These are phyloP conservation scores for Branchipolynoe longqiensis DNA, from an alignment of 2,888 invertebrate genomes.

Conservation along the genomic window DNA sequence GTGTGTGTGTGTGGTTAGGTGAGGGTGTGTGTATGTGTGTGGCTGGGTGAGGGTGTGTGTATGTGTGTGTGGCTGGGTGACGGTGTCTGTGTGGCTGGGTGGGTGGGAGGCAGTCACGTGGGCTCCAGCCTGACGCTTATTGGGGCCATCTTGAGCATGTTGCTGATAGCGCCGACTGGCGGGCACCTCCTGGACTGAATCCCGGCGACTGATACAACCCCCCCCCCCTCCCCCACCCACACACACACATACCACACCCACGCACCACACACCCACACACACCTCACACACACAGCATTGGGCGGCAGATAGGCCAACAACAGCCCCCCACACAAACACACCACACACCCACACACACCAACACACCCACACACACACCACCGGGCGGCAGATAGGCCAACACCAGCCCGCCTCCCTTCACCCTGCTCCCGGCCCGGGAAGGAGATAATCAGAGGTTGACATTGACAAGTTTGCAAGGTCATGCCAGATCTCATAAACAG, in stretches of 20 bases:
- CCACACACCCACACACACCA: no score
- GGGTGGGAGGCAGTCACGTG: neutral
- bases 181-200: neutral
- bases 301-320: slow-evolving; percentile 16
- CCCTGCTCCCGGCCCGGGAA: neutral
- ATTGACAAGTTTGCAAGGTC: slow-evolving; percentile 57
- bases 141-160: slow-evolving; percentile 33
- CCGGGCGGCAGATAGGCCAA: slow-evolving; percentile 32
- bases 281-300: no score
- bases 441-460: slow-evolving; percentile 51
- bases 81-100: neutral
- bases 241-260: no score
- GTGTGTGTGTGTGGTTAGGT: neutral
- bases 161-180: neutral
- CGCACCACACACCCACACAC: no score
- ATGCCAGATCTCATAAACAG: slow-evolving; percentile 49
- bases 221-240: neutral
- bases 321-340: neutral
- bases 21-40: no score
- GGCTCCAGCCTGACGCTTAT: neutral
- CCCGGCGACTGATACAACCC: neutral
- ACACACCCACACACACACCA: no score
- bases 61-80: no score
- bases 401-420: neutral
- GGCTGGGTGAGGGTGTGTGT: no score